phyloP scores from a whole-genome alignment of 1,140 invertebrate genomes.

The Ditylenchus dipsaci region DNA sequence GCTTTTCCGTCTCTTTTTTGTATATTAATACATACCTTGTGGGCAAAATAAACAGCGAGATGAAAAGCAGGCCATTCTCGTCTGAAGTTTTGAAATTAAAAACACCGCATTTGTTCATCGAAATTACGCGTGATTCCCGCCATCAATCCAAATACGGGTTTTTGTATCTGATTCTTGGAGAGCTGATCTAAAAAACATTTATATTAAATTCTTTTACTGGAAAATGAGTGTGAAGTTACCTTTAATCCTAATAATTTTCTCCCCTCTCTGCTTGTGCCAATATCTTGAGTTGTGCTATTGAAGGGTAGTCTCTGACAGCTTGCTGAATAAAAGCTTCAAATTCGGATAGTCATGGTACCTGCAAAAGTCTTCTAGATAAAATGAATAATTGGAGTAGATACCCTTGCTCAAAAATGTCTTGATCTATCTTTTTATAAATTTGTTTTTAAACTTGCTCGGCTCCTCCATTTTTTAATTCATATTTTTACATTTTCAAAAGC shows the following conservation, averaged over 20 bases:
- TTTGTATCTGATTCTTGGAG: constrained; percentile 15
- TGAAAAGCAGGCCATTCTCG: constrained; percentile 55
- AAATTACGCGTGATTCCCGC: constrained; percentile 46
- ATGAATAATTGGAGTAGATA: too few relatives aligned
- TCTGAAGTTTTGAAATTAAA: neutral
- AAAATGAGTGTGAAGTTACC: constrained; percentile 23
- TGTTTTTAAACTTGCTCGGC: too few relatives aligned
- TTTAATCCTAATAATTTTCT: constrained; percentile 45
- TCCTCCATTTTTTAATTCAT: too few relatives aligned
- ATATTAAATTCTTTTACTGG: too few relatives aligned
- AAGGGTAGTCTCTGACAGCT: constrained; percentile 41
- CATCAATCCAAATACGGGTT: constrained; percentile 52
- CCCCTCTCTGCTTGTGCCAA: constrained; percentile 37
- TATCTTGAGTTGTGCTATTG: constrained; percentile 39
- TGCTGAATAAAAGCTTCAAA: constrained; percentile 44
- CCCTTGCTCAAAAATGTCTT: too few relatives aligned
- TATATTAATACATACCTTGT: constrained; percentile 33
- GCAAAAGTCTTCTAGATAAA: neutral
- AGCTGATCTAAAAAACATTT: constrained; percentile 22
- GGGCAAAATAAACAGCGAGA: constrained; percentile 49
- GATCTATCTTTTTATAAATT: too few relatives aligned
- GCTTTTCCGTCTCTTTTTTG: too few relatives aligned
- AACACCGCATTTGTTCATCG: neutral
- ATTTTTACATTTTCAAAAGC: too few relatives aligned
- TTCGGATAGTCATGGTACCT: constrained; percentile 49